Percentiles rank a stretch among this genome's conserved stretches.
phyloP scores from a whole-genome alignment of 2,797 vertebrate genomes.

The Taenioides sp. region DNA sequence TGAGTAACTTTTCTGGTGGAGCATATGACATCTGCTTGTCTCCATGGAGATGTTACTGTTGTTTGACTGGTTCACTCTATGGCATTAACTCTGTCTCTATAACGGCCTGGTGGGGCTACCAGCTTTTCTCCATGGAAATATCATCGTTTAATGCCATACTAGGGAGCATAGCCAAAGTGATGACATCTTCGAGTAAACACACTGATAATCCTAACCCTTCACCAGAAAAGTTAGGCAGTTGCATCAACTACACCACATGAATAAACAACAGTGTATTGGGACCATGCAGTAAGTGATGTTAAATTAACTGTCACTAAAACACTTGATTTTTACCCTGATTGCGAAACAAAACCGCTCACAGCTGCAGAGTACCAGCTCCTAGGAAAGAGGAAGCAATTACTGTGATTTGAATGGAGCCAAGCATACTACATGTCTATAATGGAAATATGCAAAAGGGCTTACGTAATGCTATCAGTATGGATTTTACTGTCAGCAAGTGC shows the following conservation, averaged over 20 bases:
- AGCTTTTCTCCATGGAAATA: no score
- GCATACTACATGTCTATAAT: slow-evolving; percentile 39
- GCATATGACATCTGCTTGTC: no score
- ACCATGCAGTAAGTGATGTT: slow-evolving; percentile 26
- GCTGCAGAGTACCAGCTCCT: slow-evolving; percentile 51
- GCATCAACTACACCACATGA: slow-evolving; percentile 14
- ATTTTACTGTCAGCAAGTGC: slow-evolving; percentile 34
- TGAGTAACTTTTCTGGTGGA: no score
- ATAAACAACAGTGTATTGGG: slow-evolving; percentile 48
- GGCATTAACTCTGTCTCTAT: no score
- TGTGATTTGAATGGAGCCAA: slow-evolving; percentile 40
- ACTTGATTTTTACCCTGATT: slow-evolving; percentile 46
- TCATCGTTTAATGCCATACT: no score
- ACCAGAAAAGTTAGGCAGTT: no score
- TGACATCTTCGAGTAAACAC: no score
- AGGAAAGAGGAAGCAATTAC: slow-evolving; percentile 60
- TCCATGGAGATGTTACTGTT: no score
- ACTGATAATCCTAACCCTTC: no score
- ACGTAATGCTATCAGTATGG: slow-evolving; percentile 45
- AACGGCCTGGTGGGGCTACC: no score
- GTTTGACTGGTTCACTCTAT: no score
- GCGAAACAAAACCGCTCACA: slow-evolving; percentile 52
- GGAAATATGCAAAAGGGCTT: slow-evolving; percentile 54
- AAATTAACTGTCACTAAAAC: slow-evolving; percentile 43
- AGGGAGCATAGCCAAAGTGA: no score